Conservation (phyloP, 2,888 invertebrate genomes). For the Cephonodes hylas region DNA sequence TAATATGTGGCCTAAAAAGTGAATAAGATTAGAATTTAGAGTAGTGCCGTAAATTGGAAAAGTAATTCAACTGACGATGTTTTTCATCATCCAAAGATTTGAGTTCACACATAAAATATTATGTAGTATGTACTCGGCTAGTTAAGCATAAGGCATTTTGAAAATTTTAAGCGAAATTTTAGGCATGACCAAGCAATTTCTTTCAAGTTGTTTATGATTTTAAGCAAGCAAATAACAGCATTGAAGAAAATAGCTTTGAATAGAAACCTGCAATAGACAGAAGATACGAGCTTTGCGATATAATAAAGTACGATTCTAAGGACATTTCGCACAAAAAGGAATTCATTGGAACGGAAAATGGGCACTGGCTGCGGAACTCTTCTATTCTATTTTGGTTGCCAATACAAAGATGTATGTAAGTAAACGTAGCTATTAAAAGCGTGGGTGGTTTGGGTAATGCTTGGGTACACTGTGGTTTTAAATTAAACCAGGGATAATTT, state of each 20-base stretch:
- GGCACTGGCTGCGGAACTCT: slow-evolving; percentile 24
- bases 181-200: not conserved
- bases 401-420: not conserved
- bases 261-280: not conserved
- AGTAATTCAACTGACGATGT: too few relatives aligned
- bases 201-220: not conserved
- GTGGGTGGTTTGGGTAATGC: too few relatives aligned
- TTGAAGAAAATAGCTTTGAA: not conserved
- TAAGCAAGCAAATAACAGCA: not conserved
- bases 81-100: too few relatives aligned
- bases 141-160: too few relatives aligned
- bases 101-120: too few relatives aligned
- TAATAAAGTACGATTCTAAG: slow-evolving; percentile 20
- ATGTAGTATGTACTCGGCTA: too few relatives aligned
- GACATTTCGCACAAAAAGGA: slow-evolving; percentile 22
- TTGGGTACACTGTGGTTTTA: too few relatives aligned
- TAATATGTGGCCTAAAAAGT: too few relatives aligned
- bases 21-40: too few relatives aligned
- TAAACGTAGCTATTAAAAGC: not conserved
- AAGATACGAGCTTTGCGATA: not conserved
- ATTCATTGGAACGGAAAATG: slow-evolving; percentile 37
- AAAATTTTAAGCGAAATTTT: too few relatives aligned
- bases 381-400: slow-evolving; percentile 21
- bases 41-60: too few relatives aligned
- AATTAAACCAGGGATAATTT: too few relatives aligned